Evolutionary conservation across 2,888 invertebrate species (phyloP).

Genomic region (Nycteola revayana): DNA sequence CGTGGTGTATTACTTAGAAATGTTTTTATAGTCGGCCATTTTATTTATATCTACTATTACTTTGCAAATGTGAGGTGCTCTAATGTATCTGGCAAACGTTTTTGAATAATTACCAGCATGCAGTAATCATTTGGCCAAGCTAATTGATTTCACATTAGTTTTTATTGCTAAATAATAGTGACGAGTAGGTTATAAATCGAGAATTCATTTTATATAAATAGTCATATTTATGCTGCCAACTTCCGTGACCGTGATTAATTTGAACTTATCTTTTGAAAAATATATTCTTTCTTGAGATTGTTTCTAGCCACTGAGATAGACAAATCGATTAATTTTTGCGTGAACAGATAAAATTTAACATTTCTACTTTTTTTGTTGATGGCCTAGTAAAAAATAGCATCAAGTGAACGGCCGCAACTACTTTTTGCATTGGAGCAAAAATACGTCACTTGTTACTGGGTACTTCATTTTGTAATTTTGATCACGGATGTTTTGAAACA

Average conservation of each 20-base stretch:
- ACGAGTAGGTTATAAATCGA: slow-evolving; percentile 28
- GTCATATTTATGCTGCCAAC: slow-evolving; percentile 20
- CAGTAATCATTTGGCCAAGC: slow-evolving; percentile 47
- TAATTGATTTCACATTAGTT: slow-evolving; percentile 59
- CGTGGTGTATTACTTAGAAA: slow-evolving; percentile 41
- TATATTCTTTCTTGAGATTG: slow-evolving; percentile 1
- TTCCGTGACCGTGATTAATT: slow-evolving; percentile 39
- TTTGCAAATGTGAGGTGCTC: slow-evolving; percentile 48
- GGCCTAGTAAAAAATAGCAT: slow-evolving; percentile 45
- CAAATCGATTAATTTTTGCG: slow-evolving; percentile 49
- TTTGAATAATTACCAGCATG: slow-evolving; percentile 54
- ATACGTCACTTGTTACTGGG: slow-evolving; percentile 51
- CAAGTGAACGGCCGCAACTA: slow-evolving; percentile 45
- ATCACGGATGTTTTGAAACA: slow-evolving; percentile 55
- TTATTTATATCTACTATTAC: slow-evolving; percentile 47
- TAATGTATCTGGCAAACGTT: slow-evolving; percentile 45
- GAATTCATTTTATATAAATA: slow-evolving; percentile 24
- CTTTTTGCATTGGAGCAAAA: slow-evolving; percentile 69
- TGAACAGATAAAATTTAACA: slow-evolving; percentile 50
- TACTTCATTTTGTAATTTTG: slow-evolving; percentile 74
- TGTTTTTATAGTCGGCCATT: slow-evolving; percentile 57
- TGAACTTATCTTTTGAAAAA: slow-evolving; percentile 13
- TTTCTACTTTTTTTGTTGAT: slow-evolving; percentile 44
- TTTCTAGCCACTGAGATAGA: slow-evolving; percentile 16
- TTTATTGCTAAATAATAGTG: slow-evolving; percentile 41